Percentiles rank a stretch among this genome's conserved stretches.
Evolutionary conservation across 2,888 invertebrate species (phyloP).

Genomic region (Hydraecia micacea): DNA sequence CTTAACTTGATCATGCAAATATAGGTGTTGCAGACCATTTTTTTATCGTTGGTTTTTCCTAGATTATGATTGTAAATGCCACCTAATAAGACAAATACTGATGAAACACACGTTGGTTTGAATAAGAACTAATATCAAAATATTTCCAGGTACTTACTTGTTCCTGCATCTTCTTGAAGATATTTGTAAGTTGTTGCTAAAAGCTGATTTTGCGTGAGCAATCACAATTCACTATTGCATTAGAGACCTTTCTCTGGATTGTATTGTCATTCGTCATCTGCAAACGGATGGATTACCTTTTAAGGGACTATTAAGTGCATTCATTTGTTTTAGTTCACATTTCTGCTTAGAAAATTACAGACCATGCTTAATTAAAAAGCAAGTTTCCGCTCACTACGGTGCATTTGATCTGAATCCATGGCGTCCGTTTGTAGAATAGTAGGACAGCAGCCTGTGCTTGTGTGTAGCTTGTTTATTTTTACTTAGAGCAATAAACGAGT

Average conservation of each 20-base stretch:
- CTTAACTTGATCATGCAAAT: neutral
- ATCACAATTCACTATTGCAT: conserved; percentile 28
- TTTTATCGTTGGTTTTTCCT: neutral
- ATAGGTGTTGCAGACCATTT: neutral
- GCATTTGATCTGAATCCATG: conserved; percentile 62
- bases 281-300: conserved; percentile 2
- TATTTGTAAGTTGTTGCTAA: conserved; percentile 13
- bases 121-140: conserved; percentile 30
- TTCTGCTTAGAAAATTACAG: conserved; percentile 22
- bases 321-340: neutral
- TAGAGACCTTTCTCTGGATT: conserved; percentile 28
- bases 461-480: conserved; percentile 51
- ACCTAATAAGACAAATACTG: neutral
- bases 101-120: too few species aligned
- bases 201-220: conserved; percentile 11
- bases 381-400: conserved; percentile 45
- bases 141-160: conserved; percentile 52
- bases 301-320: neutral
- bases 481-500: conserved; percentile 57
- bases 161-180: conserved; percentile 14
- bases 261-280: neutral
- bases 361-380: conserved; percentile 22
- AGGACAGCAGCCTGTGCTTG: conserved; percentile 46
- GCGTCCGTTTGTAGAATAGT: conserved; percentile 62
- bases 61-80: neutral